Evolutionary conservation across 2,113 vertebrate species (phyloP).

Genomic region (Pachyramphus minor): DNA sequence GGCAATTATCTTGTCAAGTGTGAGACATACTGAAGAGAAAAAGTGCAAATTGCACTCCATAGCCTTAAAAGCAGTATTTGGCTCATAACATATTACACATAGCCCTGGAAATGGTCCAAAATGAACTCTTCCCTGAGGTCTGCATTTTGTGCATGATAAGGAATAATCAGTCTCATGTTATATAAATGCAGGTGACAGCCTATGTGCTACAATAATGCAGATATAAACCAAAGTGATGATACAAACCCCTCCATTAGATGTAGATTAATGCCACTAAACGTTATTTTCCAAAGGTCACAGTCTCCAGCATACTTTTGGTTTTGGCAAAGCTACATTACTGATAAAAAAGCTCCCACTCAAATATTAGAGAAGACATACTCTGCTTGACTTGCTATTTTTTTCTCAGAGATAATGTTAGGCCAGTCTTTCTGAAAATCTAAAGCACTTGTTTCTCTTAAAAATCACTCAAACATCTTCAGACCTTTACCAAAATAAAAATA

Average conservation of each 20-base stretch:
- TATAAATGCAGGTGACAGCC: constrained; percentile 61
- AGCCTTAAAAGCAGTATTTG: constrained; percentile 49
- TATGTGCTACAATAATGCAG: constrained; percentile 38
- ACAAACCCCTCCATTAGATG: constrained; percentile 31
- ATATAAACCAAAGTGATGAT: constrained; percentile 40
- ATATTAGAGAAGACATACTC: not conserved
- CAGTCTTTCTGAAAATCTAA: not conserved
- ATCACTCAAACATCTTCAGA: not conserved
- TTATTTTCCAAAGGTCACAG: constrained; percentile 41
- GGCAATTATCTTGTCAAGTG: constrained; percentile 47
- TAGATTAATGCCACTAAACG: constrained; percentile 36
- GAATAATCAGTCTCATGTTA: constrained; percentile 56
- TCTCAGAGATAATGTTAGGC: not conserved
- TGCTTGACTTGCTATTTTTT: not conserved
- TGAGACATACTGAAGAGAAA: constrained; percentile 37
- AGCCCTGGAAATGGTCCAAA: constrained; percentile 37
- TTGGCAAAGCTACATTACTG: constrained; percentile 42
- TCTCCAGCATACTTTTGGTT: constrained; percentile 13
- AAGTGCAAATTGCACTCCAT: constrained; percentile 51
- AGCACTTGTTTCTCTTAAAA: not conserved
- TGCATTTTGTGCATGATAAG: constrained; percentile 47
- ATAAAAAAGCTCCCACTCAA: constrained; percentile 55
- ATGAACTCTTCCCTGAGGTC: constrained; percentile 39
- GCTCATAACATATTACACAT: not conserved
- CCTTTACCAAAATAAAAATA: not conserved